Base-by-base conservation (phyloP, 2,113 vertebrate species). In the Passer domesticus region DNA sequence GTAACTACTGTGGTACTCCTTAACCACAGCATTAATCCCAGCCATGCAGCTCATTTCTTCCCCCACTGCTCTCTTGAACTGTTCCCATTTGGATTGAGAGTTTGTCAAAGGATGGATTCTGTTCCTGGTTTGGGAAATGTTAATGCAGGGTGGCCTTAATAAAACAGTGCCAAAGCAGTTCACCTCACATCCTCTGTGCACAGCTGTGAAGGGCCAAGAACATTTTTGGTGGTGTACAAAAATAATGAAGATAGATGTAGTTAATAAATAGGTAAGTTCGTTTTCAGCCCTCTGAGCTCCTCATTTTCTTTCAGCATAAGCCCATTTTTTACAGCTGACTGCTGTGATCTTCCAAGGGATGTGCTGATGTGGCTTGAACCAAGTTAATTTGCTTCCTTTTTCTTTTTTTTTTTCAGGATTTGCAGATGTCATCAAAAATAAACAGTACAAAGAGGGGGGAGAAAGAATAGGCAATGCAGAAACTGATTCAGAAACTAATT, bases 301-400 rank as follows among this genome's bases (percentile, higher is more conserved):
- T 96, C 60, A 74, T 92, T 97, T 97, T 97, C 88, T 96, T 88
- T 91, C 92, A 90, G 80, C 73, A 90, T 91, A 83, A 96, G 79
- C 77, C 95, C 84, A 93, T 97, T 97, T 97, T 97, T 98, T 95
- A 97, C 93, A 96, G 96, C 96, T 97, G 97, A 95, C 92, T 95
- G 93, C 73, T 87, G 94, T 94, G 97, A 97, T 98, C 95, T 97
- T 97, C 96, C 93, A 96, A 84, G 83, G 94, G 97, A 97, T 97
- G 97, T 98, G 96, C 97, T 96, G 97, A 97, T 96, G 91, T 95
- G 92, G 96, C 94, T 95, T 95, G 93, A 97, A 96, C 95, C 93
- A 96, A 97, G 91, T 97, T 97, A 96, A 97, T 98, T 97, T 96
- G 80, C 82, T 94, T 91, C 93, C 87, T 80, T 82, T 94, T 92